phyloP scores from a whole-genome alignment of 1,140 invertebrate species.

The Trichomalopsis sarcophagae region DNA sequence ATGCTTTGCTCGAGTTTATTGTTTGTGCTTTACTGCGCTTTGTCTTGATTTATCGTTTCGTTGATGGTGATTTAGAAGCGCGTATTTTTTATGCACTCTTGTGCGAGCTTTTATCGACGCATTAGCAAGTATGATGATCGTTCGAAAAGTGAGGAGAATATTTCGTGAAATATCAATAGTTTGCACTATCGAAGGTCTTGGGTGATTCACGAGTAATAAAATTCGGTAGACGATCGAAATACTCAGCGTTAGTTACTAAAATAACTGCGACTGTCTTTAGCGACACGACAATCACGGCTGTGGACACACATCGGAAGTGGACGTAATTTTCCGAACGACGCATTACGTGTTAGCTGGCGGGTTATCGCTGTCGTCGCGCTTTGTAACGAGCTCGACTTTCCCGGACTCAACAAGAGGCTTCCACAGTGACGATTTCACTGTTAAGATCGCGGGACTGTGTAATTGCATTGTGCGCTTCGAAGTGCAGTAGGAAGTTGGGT shows the following conservation, averaged over 20 bases:
- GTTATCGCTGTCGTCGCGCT: background rate
- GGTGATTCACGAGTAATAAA: too few relatives aligned
- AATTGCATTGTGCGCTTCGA: too few relatives aligned
- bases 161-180: too few relatives aligned
- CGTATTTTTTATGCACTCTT: background rate
- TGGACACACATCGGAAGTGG: background rate
- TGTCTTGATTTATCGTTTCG: background rate
- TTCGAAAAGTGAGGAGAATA: background rate
- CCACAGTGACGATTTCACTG: background rate
- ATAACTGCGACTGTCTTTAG: too few relatives aligned
- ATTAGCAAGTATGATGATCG: background rate
- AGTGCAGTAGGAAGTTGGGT: too few relatives aligned
- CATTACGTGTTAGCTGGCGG: background rate
- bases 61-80: background rate
- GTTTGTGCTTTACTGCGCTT: background rate
- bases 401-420: background rate
- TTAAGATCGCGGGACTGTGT: background rate
- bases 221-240: too few relatives aligned
- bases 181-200: background rate
- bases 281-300: too few relatives aligned
- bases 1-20: background rate
- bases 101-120: background rate
- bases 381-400: background rate
- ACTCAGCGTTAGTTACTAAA: too few relatives aligned
- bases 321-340: constrained; percentile 7